Evolutionary conservation across 2,888 invertebrate species (phyloP).

Genomic region (Clivina fossor): DNA sequence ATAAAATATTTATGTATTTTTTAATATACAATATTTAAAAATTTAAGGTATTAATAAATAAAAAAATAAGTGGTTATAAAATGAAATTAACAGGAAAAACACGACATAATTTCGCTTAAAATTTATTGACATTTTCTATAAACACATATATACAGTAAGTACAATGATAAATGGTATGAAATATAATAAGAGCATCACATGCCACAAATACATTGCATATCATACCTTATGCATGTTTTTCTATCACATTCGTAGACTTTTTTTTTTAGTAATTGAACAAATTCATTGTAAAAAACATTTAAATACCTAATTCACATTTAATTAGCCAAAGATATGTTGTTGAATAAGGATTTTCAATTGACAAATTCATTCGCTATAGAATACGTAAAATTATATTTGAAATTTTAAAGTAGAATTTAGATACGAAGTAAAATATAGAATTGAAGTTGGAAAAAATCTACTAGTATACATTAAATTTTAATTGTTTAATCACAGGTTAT

Average conservation of each 20-base stretch:
- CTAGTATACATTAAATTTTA: constrained; percentile 22
- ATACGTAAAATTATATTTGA: background rate
- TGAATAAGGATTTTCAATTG: constrained; percentile 12
- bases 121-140: constrained; percentile 22
- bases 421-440: background rate
- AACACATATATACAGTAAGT: constrained; percentile 33
- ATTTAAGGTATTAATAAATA: too few relatives aligned
- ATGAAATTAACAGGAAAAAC: constrained; percentile 5
- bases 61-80: too few relatives aligned
- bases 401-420: background rate
- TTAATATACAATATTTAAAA: too few relatives aligned
- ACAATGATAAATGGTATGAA: constrained; percentile 33
- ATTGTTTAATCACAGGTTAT: constrained; percentile 27
- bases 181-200: constrained; percentile 24
- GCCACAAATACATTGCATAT: constrained; percentile 17
- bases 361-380: background rate
- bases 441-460: too few relatives aligned
- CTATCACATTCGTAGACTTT: constrained; percentile 27
- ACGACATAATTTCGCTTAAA: constrained; percentile 9
- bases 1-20: too few relatives aligned
- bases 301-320: constrained; percentile 19
- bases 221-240: constrained; percentile 19
- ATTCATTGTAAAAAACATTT: constrained; percentile 29
- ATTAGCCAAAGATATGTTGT: constrained; percentile 22
- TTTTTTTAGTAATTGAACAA: constrained; percentile 24